Evolutionary conservation across 2,888 invertebrate species (phyloP).

Genomic region (Nebria salina): DNA sequence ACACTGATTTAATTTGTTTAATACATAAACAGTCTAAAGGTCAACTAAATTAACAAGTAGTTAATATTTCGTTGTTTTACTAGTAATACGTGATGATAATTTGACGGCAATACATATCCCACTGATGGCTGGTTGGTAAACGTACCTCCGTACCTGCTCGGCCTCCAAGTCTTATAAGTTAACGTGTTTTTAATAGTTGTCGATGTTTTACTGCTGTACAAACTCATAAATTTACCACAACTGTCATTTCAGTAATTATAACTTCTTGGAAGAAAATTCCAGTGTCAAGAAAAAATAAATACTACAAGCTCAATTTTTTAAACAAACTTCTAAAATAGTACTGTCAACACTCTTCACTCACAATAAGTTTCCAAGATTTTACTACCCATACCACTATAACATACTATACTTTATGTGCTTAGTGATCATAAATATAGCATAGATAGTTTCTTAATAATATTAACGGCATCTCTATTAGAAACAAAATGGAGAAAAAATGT

Average conservation of each 20-base stretch:
- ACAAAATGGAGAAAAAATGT: too few relatives aligned
- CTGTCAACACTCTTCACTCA: conserved; percentile 14
- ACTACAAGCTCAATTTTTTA: conserved; percentile 52
- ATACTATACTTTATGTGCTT: neutral
- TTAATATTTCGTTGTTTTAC: conserved; percentile 24
- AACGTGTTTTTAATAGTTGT: conserved; percentile 52
- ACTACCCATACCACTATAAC: neutral
- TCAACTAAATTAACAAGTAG: conserved; percentile 36
- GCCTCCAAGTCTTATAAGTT: conserved; percentile 50
- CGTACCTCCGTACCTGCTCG: conserved; percentile 23
- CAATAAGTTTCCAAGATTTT: neutral
- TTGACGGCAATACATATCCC: conserved; percentile 20
- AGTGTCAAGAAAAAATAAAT: conserved; percentile 57
- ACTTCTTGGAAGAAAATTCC: conserved; percentile 55
- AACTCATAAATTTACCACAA: conserved; percentile 54
- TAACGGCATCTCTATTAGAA: too few relatives aligned
- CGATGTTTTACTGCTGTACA: conserved; percentile 51
- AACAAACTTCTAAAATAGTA: conserved; percentile 54
- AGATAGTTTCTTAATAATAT: too few relatives aligned
- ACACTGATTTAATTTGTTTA: neutral
- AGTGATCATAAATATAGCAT: neutral
- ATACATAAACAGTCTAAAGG: conserved; percentile 31
- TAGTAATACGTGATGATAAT: conserved; percentile 6
- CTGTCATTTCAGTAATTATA: conserved; percentile 52
- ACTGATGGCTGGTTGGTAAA: conserved; percentile 13